Evolutionary conservation across 2,113 vertebrate species (phyloP).

Genomic region (Numenius arquata): DNA sequence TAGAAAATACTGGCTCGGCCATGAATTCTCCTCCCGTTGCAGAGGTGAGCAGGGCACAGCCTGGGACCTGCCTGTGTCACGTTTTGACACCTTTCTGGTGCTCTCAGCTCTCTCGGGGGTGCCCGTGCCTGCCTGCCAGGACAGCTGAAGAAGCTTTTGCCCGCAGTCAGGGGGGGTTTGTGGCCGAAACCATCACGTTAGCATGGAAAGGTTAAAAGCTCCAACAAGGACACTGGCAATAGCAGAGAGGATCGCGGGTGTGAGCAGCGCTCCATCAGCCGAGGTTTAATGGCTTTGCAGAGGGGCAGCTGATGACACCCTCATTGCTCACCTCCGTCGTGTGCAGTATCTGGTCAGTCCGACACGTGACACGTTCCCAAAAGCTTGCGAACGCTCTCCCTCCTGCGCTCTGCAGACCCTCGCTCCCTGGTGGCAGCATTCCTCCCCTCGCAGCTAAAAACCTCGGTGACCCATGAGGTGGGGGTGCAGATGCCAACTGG

Average conservation of each 20-base stretch:
- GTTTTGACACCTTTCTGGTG: neutral
- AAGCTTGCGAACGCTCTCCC: neutral
- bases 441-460: neutral
- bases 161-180: neutral
- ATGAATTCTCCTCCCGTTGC: neutral
- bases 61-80: neutral
- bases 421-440: too few species aligned
- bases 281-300: neutral
- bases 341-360: fast-evolving
- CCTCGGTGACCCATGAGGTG: fast-evolving
- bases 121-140: neutral
- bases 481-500: fast-evolving
- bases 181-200: fast-evolving
- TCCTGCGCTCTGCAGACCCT: neutral
- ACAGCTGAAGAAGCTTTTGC: neutral
- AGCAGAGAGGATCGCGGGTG: neutral
- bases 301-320: neutral
- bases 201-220: neutral
- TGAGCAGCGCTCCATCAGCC: neutral
- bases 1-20: neutral
- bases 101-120: neutral
- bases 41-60: neutral
- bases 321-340: too few species aligned
- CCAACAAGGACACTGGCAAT: fast-evolving
- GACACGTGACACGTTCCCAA: fast-evolving